Evolutionary conservation across 2,797 vertebrate species (phyloP).

Genomic region (Lacerta viridis): DNA sequence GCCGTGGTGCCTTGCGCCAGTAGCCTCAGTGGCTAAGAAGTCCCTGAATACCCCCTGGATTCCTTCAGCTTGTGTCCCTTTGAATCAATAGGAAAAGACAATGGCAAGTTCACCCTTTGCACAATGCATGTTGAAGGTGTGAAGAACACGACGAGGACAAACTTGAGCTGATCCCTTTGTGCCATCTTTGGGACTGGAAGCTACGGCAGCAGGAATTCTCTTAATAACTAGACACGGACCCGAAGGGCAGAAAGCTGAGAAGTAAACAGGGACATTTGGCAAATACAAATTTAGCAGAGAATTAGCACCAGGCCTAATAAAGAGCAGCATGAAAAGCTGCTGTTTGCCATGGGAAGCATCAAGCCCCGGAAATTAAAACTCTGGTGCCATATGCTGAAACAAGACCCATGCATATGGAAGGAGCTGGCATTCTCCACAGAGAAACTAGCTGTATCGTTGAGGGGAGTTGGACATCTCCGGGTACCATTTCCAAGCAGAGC

Average conservation of each 20-base stretch:
- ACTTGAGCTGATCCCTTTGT: fast-evolving
- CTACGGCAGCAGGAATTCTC: background rate
- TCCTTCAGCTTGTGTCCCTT: background rate
- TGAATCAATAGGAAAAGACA: background rate
- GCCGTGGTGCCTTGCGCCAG: too few relatives aligned
- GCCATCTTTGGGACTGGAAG: conserved; percentile 29
- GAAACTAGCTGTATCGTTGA: background rate
- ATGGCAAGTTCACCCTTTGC: background rate
- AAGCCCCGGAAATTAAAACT: conserved; percentile 68
- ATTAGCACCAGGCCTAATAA: conserved; percentile 36
- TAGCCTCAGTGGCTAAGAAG: too few relatives aligned
- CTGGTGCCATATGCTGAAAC: conserved; percentile 41
- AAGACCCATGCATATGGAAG: conserved; percentile 21
- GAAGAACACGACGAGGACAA: background rate
- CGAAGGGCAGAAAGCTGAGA: background rate
- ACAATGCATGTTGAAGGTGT: background rate
- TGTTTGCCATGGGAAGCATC: conserved; percentile 29
- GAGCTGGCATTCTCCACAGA: background rate
- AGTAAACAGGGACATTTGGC: conserved; percentile 62
- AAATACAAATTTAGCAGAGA: background rate
- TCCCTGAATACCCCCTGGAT: background rate
- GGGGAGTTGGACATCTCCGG: background rate
- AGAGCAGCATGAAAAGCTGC: conserved; percentile 45
- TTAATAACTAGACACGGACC: background rate
- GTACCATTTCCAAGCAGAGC: background rate